Percentiles rank a stretch among this genome's conserved stretches.
phyloP scores from a whole-genome alignment of 1,140 invertebrate species.

The Cherax quadricarinatus region DNA sequence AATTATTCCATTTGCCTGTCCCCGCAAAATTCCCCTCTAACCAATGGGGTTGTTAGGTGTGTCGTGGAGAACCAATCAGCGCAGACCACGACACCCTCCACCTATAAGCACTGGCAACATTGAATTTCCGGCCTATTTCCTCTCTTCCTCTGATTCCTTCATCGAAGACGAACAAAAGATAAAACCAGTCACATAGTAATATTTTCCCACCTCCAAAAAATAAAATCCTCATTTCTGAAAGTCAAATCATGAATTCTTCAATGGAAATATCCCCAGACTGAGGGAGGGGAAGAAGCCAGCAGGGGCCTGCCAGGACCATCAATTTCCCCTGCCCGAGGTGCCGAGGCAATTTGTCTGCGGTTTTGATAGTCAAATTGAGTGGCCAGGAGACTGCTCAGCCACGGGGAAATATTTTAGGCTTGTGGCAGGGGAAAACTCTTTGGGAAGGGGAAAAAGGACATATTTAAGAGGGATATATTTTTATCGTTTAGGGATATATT shows the following conservation, averaged over 20 bases:
- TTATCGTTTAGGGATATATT: neutral
- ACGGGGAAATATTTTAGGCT: slow-evolving; percentile 28
- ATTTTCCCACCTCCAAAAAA: neutral
- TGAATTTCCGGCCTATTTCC: slow-evolving; percentile 26
- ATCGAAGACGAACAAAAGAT: neutral
- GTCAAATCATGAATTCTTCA: neutral
- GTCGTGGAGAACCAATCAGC: neutral
- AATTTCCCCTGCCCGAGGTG: slow-evolving; percentile 46
- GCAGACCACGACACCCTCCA: neutral
- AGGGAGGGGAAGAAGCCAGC: neutral
- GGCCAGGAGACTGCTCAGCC: slow-evolving; percentile 1
- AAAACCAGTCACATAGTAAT: neutral
- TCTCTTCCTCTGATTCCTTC: slow-evolving; percentile 16
- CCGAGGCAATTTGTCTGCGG: slow-evolving; percentile 58
- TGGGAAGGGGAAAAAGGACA: neutral
- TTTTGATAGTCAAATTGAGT: slow-evolving; percentile 67
- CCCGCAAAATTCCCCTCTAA: neutral
- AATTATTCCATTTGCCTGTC: neutral
- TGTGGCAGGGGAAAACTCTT: neutral
- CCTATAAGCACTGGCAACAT: neutral
- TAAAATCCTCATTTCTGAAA: no score
- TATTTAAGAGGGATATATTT: neutral
- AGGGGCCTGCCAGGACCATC: neutral
- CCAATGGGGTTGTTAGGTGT: neutral
- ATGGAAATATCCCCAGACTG: neutral